phyloP scores from a whole-genome alignment of 1,140 invertebrate genomes.

The Diorhabda sublineata region DNA sequence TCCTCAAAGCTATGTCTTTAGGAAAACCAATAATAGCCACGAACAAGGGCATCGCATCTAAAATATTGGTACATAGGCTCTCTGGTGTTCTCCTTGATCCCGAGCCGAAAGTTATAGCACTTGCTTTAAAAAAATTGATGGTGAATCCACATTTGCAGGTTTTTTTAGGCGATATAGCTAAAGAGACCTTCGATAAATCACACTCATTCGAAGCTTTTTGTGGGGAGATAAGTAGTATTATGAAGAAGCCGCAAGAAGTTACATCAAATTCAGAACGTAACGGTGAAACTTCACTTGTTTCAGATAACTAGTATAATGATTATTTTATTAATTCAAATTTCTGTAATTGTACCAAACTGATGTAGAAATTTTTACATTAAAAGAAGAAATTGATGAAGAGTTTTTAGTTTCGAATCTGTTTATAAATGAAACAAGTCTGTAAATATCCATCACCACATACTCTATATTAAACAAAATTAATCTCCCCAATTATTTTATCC shows the following conservation, averaged over 20 bases:
- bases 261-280: too few species aligned
- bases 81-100: constrained; percentile 38
- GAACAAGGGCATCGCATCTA: constrained; percentile 36
- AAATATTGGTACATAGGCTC: constrained; percentile 36
- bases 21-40: constrained; percentile 38
- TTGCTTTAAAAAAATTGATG: constrained; percentile 35
- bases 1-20: constrained; percentile 35
- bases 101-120: constrained; percentile 34
- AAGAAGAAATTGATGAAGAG: too few species aligned
- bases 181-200: constrained; percentile 26
- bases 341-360: too few species aligned
- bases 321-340: too few species aligned
- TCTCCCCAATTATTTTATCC: too few species aligned
- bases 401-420: too few species aligned
- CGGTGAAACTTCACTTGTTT: background rate
- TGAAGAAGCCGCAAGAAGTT: background rate
- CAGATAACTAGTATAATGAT: too few species aligned
- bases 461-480: too few species aligned
- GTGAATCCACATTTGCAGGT: constrained; percentile 28
- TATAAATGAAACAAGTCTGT: too few species aligned
- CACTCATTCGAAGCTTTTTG: constrained; percentile 30
- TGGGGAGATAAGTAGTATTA: constrained; percentile 9
- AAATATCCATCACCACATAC: too few species aligned
- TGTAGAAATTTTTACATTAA: too few species aligned
- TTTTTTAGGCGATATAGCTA: constrained; percentile 32